Evolutionary conservation across 2,113 vertebrate genomes (phyloP), one percentile per base, ranked within the genome.

Genomic region (Gobius niger): DNA sequence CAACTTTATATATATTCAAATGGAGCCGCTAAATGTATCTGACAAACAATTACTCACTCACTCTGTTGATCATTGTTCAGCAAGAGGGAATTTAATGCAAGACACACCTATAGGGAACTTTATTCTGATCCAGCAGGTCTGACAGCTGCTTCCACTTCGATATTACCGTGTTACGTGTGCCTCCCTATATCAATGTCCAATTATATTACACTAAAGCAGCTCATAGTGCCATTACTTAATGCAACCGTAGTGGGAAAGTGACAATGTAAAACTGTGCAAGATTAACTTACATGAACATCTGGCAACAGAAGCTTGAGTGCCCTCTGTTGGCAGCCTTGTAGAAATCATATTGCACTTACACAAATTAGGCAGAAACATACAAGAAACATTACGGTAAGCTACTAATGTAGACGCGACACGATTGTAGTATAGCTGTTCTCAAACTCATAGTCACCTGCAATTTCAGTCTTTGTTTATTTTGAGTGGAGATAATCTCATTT

Each of bases 1-100:
- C 10, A 44, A 79, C 16, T 64, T 68, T 49, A 62, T 72, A 50
- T 70, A 54, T 60, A 56, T 44, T 49, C 53, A 66, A 76, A 52
- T 12, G 34, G 47, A 64, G 65, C 50, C 6, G 42, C 47, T 54
- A 47, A 83, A 47, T n/a, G 67, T 41, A 54, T 52, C 63, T 66
- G 51, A 72, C 44, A 49, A 46, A 60, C 42, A 41, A 47, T 62
- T 60, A 40, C 51, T 61, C 54, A 53, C 44, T 47, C 15, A 18
- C 24, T 59, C 11, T 65, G 67, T 7, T 61, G 47, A 40, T 49
- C 34, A 18, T 49, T 19, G 67, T 10, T 10, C 7, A 44, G 47
- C 42, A 11, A 10, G 16, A 52, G 13, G 63, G 11, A 44, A 14
- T 10, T 64, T 56, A 16, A 16, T 79, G 40, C 9, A 6, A 15